Evolutionary conservation across 2,797 vertebrate genomes (phyloP).

Genomic region (Sarcoramphus papa): DNA sequence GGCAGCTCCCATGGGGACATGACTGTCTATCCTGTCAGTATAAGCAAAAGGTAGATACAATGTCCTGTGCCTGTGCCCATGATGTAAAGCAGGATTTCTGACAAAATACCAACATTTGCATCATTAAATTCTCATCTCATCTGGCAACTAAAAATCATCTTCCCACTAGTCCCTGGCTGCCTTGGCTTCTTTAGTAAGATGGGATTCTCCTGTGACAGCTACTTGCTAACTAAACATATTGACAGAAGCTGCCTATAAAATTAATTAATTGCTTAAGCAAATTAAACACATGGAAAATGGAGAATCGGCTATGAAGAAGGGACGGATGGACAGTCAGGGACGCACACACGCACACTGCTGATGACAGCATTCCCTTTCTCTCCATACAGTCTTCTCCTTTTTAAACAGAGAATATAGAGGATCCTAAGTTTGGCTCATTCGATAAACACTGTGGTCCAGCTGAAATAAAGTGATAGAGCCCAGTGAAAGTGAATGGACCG

Average conservation of each 20-base stretch:
- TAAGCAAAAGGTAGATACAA: background rate
- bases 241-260: slow-evolving; percentile 37
- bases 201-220: background rate
- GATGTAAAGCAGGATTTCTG: background rate
- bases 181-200: background rate
- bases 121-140: background rate
- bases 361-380: background rate
- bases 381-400: background rate
- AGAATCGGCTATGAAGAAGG: background rate
- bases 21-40: background rate
- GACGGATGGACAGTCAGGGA: background rate
- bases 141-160: background rate
- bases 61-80: background rate
- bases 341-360: background rate
- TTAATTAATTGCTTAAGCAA: slow-evolving; percentile 36
- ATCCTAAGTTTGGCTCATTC: background rate
- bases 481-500: background rate
- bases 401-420: background rate
- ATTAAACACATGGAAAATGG: slow-evolving; percentile 47
- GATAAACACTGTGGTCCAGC: background rate
- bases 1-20: background rate
- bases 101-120: background rate
- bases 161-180: background rate
- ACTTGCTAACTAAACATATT: slow-evolving; percentile 8
- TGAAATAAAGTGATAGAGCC: background rate